phyloP scores from a whole-genome alignment of 2,888 invertebrate genomes.

The Nymphalis polychloros region DNA sequence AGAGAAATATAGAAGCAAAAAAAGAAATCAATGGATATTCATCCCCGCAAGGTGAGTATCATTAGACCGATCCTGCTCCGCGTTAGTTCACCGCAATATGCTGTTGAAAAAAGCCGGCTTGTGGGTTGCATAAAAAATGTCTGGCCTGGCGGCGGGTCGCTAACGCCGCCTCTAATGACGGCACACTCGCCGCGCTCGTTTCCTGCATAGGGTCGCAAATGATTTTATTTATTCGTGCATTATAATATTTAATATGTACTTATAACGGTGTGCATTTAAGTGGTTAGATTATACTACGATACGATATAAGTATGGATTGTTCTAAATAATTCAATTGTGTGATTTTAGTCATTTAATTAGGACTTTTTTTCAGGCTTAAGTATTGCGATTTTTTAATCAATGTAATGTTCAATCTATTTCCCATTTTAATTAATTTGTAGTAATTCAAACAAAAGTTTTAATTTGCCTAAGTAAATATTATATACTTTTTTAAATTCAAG shows the following conservation, averaged over 20 bases:
- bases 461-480: too few relatives aligned
- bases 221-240: slow-evolving; percentile 22
- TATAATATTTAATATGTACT: background rate
- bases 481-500: background rate
- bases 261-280: background rate
- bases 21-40: slow-evolving; percentile 36
- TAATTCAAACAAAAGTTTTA: too few relatives aligned
- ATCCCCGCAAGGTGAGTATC: slow-evolving; percentile 39
- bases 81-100: slow-evolving; percentile 47
- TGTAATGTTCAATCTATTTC: too few relatives aligned
- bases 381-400: too few relatives aligned
- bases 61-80: slow-evolving; percentile 42
- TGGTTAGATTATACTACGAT: background rate
- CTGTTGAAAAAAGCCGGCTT: slow-evolving; percentile 62
- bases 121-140: slow-evolving; percentile 79
- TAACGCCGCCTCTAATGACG: slow-evolving; percentile 77
- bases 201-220: slow-evolving; percentile 57
- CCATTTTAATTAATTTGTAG: too few relatives aligned
- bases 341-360: too few relatives aligned
- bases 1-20: slow-evolving; percentile 12
- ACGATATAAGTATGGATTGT: background rate
- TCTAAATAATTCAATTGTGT: too few relatives aligned
- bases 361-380: too few relatives aligned
- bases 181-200: slow-evolving; percentile 55
- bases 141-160: slow-evolving; percentile 78